Evolutionary conservation across 92 coral and sea anemone genomes (phyloP).

Genomic region (Palythoa heliodiscus): DNA sequence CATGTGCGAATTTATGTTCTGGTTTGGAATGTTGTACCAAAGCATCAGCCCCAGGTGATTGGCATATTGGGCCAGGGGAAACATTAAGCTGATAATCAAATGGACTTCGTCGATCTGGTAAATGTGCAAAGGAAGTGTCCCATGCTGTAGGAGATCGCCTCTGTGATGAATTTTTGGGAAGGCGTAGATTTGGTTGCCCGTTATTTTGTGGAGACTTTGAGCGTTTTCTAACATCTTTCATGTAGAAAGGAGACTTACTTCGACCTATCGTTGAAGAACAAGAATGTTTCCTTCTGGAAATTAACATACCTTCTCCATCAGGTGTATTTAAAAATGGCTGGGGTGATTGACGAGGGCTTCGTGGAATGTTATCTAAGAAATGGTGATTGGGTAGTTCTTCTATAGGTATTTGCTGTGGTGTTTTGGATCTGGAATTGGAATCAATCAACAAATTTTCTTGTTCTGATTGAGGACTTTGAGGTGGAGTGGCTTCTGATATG

Average conservation of each 20-base stretch:
- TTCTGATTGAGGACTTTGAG: neutral
- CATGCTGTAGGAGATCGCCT: neutral
- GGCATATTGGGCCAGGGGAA: neutral
- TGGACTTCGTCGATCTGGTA: neutral
- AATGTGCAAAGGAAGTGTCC: neutral
- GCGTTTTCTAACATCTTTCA: neutral
- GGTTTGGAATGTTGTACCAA: neutral
- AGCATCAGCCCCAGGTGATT: neutral
- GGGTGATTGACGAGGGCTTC: slow-evolving; percentile 4
- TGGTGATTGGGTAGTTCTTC: neutral
- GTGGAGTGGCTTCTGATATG: neutral
- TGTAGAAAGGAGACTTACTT: neutral
- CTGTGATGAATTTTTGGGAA: neutral
- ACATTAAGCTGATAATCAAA: neutral
- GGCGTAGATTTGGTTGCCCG: neutral
- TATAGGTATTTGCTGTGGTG: neutral
- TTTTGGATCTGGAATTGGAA: neutral
- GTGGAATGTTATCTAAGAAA: neutral
- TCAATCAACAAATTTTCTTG: neutral
- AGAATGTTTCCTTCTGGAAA: neutral
- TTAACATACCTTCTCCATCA: neutral
- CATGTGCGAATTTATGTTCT: neutral
- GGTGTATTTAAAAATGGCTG: neutral
- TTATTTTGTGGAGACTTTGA: slow-evolving; percentile 1
- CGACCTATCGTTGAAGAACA: neutral